Evolutionary conservation across 2,888 invertebrate genomes (phyloP).

Genomic region (Coelopa pilipes): DNA sequence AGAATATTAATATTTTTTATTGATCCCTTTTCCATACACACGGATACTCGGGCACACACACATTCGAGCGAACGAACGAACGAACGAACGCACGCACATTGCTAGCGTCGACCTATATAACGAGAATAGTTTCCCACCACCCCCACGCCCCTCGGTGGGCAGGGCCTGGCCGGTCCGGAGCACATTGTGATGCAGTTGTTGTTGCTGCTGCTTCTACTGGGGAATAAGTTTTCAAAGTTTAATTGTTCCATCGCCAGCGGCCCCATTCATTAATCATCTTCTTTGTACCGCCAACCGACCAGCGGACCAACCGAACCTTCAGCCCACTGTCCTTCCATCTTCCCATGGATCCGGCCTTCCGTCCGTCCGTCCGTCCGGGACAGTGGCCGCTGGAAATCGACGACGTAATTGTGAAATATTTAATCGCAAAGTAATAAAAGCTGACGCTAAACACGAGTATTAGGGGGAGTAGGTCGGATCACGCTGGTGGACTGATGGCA

Average conservation of each 20-base stretch:
- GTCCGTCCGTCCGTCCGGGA: not conserved
- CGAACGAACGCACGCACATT: too few species aligned
- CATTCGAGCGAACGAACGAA: too few species aligned
- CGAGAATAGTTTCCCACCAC: not conserved
- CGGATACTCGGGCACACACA: not conserved
- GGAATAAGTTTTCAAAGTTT: not conserved
- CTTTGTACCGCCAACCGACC: not conserved
- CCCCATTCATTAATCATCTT: not conserved
- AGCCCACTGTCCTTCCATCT: too few species aligned
- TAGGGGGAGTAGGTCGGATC: conserved; percentile 37
- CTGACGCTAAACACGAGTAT: conserved; percentile 22
- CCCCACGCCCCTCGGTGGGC: not conserved
- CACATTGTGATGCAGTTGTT: too few species aligned
- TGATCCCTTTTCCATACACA: not conserved
- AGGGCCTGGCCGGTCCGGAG: too few species aligned
- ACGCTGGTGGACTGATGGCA: too few species aligned
- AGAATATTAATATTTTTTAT: conserved; percentile 6
- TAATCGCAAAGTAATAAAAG: conserved; percentile 5
- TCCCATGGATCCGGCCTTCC: too few species aligned
- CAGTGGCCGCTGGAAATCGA: conserved; percentile 6
- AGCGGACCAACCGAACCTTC: not conserved
- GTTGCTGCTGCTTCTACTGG: not conserved
- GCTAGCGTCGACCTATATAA: too few species aligned
- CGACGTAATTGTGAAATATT: conserved; percentile 5
- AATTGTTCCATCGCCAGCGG: conserved; percentile 1